These are phyloP conservation scores for Allacma fusca DNA, from an alignment of 2,888 invertebrate species.

Conservation along the genomic window DNA sequence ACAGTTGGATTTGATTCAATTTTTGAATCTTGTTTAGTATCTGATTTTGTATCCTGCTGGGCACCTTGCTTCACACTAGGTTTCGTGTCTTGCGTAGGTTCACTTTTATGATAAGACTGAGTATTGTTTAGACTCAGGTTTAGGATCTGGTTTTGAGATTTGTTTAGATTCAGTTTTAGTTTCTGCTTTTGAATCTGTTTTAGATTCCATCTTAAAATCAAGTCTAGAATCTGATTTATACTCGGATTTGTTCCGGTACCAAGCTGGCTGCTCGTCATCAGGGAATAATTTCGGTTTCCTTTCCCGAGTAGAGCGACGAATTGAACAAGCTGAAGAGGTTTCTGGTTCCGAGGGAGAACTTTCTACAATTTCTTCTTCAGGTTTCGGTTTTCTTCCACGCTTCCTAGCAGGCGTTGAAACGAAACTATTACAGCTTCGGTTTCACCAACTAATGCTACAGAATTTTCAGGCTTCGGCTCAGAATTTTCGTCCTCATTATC, in stretches of 20 bases:
- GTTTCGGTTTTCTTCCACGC: conserved; percentile 24
- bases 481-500: too few species aligned
- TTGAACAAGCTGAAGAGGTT: background rate
- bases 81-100: too few species aligned
- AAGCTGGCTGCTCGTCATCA: conserved; percentile 25
- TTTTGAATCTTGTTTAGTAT: too few species aligned
- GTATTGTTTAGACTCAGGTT: too few species aligned
- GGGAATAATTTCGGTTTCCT: conserved; percentile 35
- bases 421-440: background rate
- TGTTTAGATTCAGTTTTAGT: too few species aligned
- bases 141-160: too few species aligned
- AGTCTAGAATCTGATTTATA: background rate
- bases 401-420: conserved; percentile 14
- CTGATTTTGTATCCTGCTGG: too few species aligned
- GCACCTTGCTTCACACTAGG: too few species aligned
- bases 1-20: too few species aligned
- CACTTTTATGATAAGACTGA: too few species aligned
- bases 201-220: too few species aligned
- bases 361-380: background rate
- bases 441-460: background rate
- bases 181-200: background rate
- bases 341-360: background rate
- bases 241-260: background rate
- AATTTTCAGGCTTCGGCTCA: too few species aligned
- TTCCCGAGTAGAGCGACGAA: conserved; percentile 23